Conservation (phyloP, 1,140 invertebrate species). For the Magallana ariakensis region DNA sequence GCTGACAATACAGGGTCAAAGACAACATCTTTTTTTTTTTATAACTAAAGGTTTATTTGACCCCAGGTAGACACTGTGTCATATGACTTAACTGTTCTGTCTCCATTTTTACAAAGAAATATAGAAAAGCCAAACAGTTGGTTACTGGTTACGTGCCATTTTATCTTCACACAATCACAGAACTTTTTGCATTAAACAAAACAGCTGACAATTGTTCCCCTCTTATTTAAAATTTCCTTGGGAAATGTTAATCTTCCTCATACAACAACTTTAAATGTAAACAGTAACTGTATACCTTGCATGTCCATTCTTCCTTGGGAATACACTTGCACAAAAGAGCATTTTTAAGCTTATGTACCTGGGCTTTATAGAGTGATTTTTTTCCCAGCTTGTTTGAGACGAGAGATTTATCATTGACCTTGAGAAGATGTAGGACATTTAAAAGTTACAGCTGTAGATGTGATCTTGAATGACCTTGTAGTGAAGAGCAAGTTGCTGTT, state of each 20-base stretch:
- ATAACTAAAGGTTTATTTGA: not conserved
- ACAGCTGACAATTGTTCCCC: not conserved
- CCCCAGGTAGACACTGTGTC: not conserved
- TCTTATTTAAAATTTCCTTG: not conserved
- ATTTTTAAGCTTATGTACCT: not conserved
- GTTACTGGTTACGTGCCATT: constrained; percentile 10
- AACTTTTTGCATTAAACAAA: not conserved
- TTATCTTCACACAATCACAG: constrained; percentile 24
- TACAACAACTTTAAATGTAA: not conserved
- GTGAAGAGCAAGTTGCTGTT: not conserved
- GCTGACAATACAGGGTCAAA: not conserved
- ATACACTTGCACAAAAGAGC: not conserved
- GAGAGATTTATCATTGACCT: not conserved
- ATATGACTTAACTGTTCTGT: not conserved
- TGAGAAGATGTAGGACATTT: constrained; percentile 18
- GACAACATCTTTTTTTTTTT: not conserved
- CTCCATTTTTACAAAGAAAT: constrained; percentile 2
- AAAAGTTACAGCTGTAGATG: not conserved
- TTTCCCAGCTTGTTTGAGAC: no score
- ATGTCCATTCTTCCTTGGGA: not conserved
- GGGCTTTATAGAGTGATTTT: no score
- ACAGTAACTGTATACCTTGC: not conserved
- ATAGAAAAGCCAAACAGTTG: not conserved
- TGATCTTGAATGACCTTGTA: constrained; percentile 20
- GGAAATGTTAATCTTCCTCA: not conserved